These are phyloP conservation scores for Sarcophaga rosellei DNA, from an alignment of 2,888 invertebrate species.

Conservation along the genomic window DNA sequence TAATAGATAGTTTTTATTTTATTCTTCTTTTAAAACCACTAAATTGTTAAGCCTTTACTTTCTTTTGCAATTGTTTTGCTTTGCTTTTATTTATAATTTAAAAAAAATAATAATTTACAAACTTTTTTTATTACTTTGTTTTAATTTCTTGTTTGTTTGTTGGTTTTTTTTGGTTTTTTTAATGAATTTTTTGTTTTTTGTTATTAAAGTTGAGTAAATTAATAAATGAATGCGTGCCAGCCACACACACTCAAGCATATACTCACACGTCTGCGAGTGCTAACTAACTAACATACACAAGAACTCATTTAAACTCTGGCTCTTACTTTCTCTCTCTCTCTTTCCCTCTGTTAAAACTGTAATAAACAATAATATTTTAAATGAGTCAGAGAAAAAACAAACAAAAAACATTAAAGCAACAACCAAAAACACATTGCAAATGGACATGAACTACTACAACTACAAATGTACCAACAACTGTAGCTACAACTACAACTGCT, in stretches of 20 bases:
- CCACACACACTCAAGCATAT: conserved; percentile 1
- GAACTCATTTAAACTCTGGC: no score
- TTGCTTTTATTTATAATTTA: conserved; percentile 4
- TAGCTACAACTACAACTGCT: neutral
- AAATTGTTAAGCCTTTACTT: neutral
- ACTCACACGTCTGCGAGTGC: neutral
- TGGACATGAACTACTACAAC: neutral
- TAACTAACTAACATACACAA: no score
- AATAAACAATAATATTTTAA: neutral
- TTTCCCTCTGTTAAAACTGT: neutral
- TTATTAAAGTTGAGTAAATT: conserved; percentile 53
- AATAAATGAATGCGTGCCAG: conserved; percentile 53
- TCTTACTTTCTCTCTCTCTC: neutral
- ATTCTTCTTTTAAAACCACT: no score
- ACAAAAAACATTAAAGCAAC: neutral
- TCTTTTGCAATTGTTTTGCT: neutral
- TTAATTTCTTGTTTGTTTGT: conserved; percentile 15
- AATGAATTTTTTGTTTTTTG: conserved; percentile 29
- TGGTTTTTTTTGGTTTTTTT: neutral
- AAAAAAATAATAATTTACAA: conserved; percentile 1
- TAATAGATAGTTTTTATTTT: no score
- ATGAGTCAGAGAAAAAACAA: neutral
- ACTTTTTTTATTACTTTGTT: conserved; percentile 33
- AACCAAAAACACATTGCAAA: conserved; percentile 8
- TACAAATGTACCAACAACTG: conserved; percentile 2